Conservation (phyloP, 2,113 vertebrate species). For the Orcinus orca region DNA sequence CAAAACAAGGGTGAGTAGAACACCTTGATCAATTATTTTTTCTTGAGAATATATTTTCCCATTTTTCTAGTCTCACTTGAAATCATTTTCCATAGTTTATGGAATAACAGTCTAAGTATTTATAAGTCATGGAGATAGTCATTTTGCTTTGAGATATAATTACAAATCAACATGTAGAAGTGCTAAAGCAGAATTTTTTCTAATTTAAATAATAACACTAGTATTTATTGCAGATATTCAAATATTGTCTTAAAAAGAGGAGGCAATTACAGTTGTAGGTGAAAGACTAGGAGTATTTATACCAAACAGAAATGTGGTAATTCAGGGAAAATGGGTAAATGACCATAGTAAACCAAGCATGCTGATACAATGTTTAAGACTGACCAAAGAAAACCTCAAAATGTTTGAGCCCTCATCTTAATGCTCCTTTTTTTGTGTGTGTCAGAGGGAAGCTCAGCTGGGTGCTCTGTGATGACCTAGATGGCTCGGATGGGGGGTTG, state of each 20-base stretch:
- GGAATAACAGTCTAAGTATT: background rate
- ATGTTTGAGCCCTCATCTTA: background rate
- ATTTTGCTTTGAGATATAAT: background rate
- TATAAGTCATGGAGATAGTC: background rate
- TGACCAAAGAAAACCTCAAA: background rate
- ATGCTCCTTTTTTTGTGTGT: background rate
- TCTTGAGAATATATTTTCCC: slow-evolving; percentile 18
- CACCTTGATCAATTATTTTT: background rate
- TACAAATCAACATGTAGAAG: background rate
- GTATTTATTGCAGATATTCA: background rate
- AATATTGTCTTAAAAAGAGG: background rate
- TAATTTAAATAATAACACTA: background rate
- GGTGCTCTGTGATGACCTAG: too few relatives aligned
- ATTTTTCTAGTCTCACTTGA: slow-evolving; percentile 18
- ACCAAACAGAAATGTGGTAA: background rate
- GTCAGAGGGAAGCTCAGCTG: too few relatives aligned
- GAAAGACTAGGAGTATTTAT: background rate
- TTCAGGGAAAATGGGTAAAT: background rate
- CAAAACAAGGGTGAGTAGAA: background rate
- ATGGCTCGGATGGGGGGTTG: too few relatives aligned
- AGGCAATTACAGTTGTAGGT: background rate
- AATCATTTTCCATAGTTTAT: slow-evolving; percentile 25
- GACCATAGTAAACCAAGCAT: background rate
- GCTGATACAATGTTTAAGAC: background rate
- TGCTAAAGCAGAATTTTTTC: background rate